These are phyloP conservation scores for Atrichornis clamosus DNA, from an alignment of 2,113 vertebrate species.

Conservation along the genomic window DNA sequence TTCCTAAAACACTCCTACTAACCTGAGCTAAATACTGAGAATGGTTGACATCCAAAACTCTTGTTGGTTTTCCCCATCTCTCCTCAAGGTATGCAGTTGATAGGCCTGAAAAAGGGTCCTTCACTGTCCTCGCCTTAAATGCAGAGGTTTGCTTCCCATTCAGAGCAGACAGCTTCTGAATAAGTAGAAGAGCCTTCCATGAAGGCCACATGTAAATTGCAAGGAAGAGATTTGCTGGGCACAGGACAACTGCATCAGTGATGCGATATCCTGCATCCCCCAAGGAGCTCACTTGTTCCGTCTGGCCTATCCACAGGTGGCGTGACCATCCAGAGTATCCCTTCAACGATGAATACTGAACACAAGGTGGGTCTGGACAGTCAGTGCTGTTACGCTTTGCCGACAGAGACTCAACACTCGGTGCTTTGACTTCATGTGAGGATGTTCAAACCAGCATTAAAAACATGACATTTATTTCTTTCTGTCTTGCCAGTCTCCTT, in stretches of 20 bases:
- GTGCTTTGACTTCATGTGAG: slow-evolving; percentile 1
- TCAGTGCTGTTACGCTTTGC: neutral
- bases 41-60: neutral
- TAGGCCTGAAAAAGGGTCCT: neutral
- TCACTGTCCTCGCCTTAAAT: neutral
- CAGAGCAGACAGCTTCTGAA: neutral
- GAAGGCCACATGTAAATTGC: neutral
- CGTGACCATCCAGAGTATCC: slow-evolving; percentile 91
- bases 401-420: neutral
- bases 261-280: neutral
- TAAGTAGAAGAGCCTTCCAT: neutral
- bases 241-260: neutral
- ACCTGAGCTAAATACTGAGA: neutral
- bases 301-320: slow-evolving; percentile 81
- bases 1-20: neutral
- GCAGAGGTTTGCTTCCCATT: neutral
- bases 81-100: neutral
- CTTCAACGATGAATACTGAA: slow-evolving; percentile 88
- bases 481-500: neutral
- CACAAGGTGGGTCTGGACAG: neutral
- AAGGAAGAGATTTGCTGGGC: neutral
- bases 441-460: slow-evolving; percentile 32
- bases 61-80: neutral
- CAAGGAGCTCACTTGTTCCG: neutral
- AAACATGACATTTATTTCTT: neutral